These are phyloP conservation scores for Diadumene lineata DNA, from an alignment of 92 coral and sea anemone species.

Conservation along the genomic window DNA sequence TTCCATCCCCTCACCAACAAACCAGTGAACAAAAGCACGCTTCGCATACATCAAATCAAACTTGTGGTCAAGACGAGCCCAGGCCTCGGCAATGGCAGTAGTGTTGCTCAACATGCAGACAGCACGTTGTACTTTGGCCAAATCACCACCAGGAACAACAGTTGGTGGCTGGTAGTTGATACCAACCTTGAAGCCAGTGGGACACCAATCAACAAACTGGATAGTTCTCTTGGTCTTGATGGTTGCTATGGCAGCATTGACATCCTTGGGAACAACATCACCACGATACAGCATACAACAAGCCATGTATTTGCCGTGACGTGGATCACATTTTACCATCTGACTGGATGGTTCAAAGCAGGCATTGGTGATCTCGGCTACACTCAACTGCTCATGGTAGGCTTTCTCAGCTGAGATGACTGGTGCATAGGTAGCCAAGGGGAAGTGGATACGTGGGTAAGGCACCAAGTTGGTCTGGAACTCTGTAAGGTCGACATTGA, in stretches of 20 bases:
- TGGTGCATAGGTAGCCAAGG: slow-evolving; percentile 82
- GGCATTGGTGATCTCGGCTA: slow-evolving; percentile 68
- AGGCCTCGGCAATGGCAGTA: slow-evolving; percentile 70
- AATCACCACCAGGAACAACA: slow-evolving; percentile 72
- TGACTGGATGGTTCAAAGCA: slow-evolving; percentile 84
- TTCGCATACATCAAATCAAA: slow-evolving; percentile 72
- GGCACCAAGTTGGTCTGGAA: slow-evolving; percentile 93
- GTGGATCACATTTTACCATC: slow-evolving; percentile 89
- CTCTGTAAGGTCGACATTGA: slow-evolving; percentile 88
- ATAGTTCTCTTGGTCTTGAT: slow-evolving; percentile 70
- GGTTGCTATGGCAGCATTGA: slow-evolving; percentile 69
- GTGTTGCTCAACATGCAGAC: slow-evolving; percentile 77
- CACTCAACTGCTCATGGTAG: slow-evolving; percentile 77
- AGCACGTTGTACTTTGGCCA: slow-evolving; percentile 81
- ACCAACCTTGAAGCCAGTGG: slow-evolving; percentile 67
- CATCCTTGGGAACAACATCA: slow-evolving; percentile 80
- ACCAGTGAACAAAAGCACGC: slow-evolving; percentile 79
- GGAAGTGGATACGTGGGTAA: slow-evolving; percentile 88
- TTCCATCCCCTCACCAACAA: slow-evolving; percentile 76
- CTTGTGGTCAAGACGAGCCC: slow-evolving; percentile 77
- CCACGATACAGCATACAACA: slow-evolving; percentile 77
- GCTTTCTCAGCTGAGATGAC: slow-evolving; percentile 76
- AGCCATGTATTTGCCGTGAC: slow-evolving; percentile 88
- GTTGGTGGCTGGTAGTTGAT: slow-evolving; percentile 81
- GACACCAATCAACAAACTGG: slow-evolving; percentile 79